A percentile compares a stretch with the other conserved stretches of the same genome.
phyloP scores from a whole-genome alignment of 2,888 invertebrate species.

The Yponomeuta cagnagella region DNA sequence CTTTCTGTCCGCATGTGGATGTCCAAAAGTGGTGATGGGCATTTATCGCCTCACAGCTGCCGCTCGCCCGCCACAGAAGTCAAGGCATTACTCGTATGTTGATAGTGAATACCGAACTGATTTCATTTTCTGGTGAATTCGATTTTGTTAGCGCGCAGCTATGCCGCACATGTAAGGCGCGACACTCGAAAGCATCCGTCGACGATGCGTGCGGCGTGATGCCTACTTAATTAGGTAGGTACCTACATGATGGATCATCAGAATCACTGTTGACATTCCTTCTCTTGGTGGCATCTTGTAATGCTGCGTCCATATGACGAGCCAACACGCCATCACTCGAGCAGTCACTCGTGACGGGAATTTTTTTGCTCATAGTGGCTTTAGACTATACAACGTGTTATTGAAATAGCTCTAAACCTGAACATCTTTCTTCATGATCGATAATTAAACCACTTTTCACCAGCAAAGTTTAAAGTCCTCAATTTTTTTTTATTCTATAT shows the following conservation, averaged over 20 bases:
- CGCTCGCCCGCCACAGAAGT: not conserved
- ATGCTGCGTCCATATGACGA: too few relatives aligned
- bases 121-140: conserved; percentile 3
- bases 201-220: not conserved
- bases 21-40: too few relatives aligned
- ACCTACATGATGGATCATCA: not conserved
- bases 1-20: too few relatives aligned
- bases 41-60: not conserved
- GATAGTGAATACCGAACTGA: not conserved
- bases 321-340: too few relatives aligned
- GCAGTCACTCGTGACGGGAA: too few relatives aligned
- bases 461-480: too few relatives aligned
- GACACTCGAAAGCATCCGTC: not conserved
- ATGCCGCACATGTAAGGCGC: not conserved
- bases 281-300: not conserved
- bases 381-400: too few relatives aligned
- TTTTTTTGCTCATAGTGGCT: too few relatives aligned
- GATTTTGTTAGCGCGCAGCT: not conserved
- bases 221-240: not conserved
- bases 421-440: too few relatives aligned
- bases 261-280: not conserved
- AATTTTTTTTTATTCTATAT: too few relatives aligned
- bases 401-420: too few relatives aligned
- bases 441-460: too few relatives aligned
- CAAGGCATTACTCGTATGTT: not conserved